These are phyloP conservation scores for Acipenser transmontanus DNA, from an alignment of 2,797 vertebrate genomes.

Conservation along the genomic window DNA sequence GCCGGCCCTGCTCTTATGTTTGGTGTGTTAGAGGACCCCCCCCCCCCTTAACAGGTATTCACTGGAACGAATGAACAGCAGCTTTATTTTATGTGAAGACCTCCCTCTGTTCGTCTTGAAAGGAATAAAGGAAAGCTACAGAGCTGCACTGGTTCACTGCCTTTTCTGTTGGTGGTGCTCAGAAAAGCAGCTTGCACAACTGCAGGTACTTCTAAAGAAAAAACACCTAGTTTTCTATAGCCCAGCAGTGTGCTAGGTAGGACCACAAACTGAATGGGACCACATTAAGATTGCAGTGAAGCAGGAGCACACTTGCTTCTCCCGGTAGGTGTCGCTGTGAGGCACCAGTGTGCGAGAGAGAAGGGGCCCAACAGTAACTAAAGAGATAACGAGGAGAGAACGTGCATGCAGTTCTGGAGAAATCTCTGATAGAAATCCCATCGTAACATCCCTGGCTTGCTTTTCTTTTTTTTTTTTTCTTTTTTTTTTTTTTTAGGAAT, in stretches of 20 bases:
- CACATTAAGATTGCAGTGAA: background rate
- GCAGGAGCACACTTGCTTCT: no score
- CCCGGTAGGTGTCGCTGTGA: no score
- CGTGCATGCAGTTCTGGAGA: no score
- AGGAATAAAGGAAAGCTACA: background rate
- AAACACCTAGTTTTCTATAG: background rate
- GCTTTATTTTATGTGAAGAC: conserved; percentile 48
- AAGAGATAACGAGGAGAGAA: background rate
- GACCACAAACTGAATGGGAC: background rate
- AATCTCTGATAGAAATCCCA: no score
- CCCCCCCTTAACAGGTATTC: conserved; percentile 55
- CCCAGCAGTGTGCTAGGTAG: background rate
- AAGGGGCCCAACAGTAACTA: background rate
- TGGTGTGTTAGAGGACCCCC: conserved; percentile 43
- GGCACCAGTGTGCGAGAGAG: no score
- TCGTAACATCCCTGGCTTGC: no score
- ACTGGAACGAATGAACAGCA: conserved; percentile 65
- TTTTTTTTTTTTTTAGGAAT: no score
- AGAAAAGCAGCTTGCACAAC: background rate
- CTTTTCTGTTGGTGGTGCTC: background rate
- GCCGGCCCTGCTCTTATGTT: conserved; percentile 41
- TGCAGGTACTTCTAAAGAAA: background rate
- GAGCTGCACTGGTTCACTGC: background rate
- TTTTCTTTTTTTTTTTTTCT: no score
- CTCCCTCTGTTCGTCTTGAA: conserved; percentile 54